Percentiles rank a stretch among this genome's conserved stretches.
phyloP scores from a whole-genome alignment of 2,797 vertebrate species.

The Sebastiscus tertius region DNA sequence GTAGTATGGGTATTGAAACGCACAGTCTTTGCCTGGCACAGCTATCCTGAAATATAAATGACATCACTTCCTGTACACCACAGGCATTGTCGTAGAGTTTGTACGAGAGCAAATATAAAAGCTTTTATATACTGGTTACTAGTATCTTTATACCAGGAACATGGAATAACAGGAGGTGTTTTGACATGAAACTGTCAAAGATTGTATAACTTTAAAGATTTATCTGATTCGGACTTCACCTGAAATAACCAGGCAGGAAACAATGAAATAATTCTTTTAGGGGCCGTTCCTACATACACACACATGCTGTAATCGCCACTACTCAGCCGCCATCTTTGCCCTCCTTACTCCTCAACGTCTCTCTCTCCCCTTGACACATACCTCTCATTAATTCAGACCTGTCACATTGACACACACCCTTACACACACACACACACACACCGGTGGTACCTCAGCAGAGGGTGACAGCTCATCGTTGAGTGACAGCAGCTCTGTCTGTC shows the following conservation, averaged over 20 bases:
- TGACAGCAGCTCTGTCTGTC: slow-evolving; percentile 79
- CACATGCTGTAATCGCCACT: slow-evolving; percentile 45
- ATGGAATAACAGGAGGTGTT: slow-evolving; percentile 6
- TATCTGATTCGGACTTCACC: slow-evolving; percentile 43
- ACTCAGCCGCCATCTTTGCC: slow-evolving; percentile 67
- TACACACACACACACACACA: background rate
- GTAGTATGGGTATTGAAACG: too few relatives aligned
- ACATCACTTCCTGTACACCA: slow-evolving; percentile 12
- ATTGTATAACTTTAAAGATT: slow-evolving; percentile 45
- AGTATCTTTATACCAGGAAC: background rate
- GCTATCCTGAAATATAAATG: slow-evolving; percentile 4
- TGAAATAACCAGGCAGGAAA: slow-evolving; percentile 58
- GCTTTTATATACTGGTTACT: slow-evolving; percentile 7
- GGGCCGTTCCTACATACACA: slow-evolving; percentile 46
- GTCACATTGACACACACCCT: slow-evolving; percentile 66
- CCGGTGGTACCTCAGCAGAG: slow-evolving; percentile 44
- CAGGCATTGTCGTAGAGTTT: slow-evolving; percentile 1
- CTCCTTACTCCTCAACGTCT: slow-evolving; percentile 69
- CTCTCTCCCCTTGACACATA: slow-evolving; percentile 62
- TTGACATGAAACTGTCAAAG: slow-evolving; percentile 43
- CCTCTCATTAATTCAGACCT: slow-evolving; percentile 82
- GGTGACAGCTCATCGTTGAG: slow-evolving; percentile 76
- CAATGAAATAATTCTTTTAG: slow-evolving; percentile 61
- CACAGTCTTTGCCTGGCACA: too few relatives aligned
- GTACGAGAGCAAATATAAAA: slow-evolving; percentile 15